A percentile compares a stretch with the other conserved stretches of the same genome.
Evolutionary conservation across 2,797 vertebrate species (phyloP).

Genomic region (Choloepus didactylus): DNA sequence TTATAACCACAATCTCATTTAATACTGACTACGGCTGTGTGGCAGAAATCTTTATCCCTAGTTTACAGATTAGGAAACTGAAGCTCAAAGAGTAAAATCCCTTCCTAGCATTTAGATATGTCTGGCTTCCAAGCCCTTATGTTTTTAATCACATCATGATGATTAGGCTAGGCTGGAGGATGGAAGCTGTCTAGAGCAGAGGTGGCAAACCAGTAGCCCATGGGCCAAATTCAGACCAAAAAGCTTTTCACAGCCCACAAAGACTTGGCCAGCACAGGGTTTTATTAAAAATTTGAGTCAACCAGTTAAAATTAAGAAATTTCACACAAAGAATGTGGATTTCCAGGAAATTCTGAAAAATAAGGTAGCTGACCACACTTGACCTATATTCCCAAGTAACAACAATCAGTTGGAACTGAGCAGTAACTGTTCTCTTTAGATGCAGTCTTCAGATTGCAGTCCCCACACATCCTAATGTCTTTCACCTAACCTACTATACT

Average conservation of each 20-base stretch:
- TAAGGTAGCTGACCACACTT: neutral
- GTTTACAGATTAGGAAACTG: slow-evolving; percentile 51
- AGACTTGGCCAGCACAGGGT: slow-evolving; percentile 8
- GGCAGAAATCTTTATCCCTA: neutral
- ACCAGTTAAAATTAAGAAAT: slow-evolving; percentile 20
- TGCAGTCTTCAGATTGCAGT: neutral
- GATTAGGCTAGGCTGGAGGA: neutral
- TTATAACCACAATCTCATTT: neutral
- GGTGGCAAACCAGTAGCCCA: neutral
- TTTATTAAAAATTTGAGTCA: slow-evolving; percentile 51
- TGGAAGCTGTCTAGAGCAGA: neutral
- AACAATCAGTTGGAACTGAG: neutral
- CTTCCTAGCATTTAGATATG: slow-evolving; percentile 14
- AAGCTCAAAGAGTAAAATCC: neutral
- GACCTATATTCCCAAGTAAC: neutral
- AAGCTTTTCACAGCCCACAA: neutral
- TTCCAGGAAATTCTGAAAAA: slow-evolving; percentile 67
- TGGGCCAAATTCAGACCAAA: neutral
- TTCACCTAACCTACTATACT: neutral
- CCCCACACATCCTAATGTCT: neutral
- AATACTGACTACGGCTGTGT: neutral
- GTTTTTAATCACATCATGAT: neutral
- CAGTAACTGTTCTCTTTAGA: neutral
- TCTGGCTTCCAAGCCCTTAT: neutral
- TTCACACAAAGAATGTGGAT: slow-evolving; percentile 14